Conservation (phyloP, 2,113 vertebrate genomes). For the Python bivittatus region DNA sequence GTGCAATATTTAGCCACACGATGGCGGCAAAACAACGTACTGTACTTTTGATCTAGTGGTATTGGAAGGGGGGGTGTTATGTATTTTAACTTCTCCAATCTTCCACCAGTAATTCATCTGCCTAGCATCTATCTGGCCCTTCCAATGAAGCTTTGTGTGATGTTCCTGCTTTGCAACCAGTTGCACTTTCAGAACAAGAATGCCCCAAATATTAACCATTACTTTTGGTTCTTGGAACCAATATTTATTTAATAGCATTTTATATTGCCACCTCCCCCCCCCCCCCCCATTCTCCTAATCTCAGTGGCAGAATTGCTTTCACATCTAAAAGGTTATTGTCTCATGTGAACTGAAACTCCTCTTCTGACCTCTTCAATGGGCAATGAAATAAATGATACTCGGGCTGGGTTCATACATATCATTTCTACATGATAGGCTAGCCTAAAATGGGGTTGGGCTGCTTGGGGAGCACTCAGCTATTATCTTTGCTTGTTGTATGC, state of each 20-base stretch:
- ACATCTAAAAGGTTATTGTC: not conserved
- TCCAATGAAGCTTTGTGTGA: not conserved
- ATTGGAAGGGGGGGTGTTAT: not conserved
- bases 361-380: not conserved
- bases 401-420: too few relatives aligned
- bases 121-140: not conserved
- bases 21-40: not conserved
- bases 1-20: not conserved
- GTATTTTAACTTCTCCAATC: not conserved
- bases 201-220: not conserved
- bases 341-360: not conserved
- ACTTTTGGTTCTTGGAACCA: not conserved
- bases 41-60: not conserved
- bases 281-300: not conserved
- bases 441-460: too few relatives aligned
- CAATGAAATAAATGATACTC: not conserved
- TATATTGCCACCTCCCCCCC: not conserved
- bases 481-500: not conserved
- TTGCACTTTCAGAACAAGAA: not conserved
- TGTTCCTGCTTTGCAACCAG: not conserved
- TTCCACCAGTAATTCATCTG: not conserved
- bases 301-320: not conserved
- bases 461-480: too few relatives aligned
- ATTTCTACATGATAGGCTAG: too few relatives aligned
- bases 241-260: not conserved